Conservation (phyloP, 2,113 vertebrate genomes). For the Mesocricetus auratus region DNA sequence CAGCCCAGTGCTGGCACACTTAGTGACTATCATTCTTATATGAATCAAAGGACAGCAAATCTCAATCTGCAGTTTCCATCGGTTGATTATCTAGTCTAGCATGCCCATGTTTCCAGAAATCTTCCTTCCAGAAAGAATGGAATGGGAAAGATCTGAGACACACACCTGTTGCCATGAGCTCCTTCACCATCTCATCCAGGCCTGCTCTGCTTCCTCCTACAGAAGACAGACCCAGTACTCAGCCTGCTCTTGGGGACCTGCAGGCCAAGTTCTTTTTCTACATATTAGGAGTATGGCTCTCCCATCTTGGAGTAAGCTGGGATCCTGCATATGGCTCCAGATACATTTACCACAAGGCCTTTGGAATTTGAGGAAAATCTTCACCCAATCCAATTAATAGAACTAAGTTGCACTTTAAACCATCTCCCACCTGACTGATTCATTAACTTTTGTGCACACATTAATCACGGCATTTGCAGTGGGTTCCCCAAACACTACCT, state of each 20-base stretch:
- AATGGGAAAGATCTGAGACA: neutral
- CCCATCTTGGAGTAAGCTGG: slow-evolving; percentile 31
- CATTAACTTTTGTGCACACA: slow-evolving; percentile 40
- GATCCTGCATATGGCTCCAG: slow-evolving; percentile 47
- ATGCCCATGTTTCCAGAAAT: neutral
- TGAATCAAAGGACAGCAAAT: neutral
- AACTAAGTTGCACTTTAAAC: slow-evolving; percentile 24
- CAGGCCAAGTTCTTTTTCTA: slow-evolving; percentile 37
- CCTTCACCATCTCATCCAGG: neutral
- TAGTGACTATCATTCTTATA: neutral
- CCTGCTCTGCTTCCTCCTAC: neutral
- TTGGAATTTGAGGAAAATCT: slow-evolving; percentile 63
- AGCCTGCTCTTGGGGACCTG: slow-evolving; percentile 21
- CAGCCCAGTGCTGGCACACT: neutral
- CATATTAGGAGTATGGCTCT: slow-evolving; percentile 32
- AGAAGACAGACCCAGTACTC: neutral
- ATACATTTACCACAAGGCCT: slow-evolving; percentile 72
- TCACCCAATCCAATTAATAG: slow-evolving; percentile 77
- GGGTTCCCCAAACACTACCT: slow-evolving; percentile 49
- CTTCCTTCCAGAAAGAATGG: neutral
- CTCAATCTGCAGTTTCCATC: neutral
- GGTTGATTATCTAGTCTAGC: neutral
- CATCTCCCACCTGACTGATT: slow-evolving; percentile 38
- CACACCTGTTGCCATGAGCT: neutral
- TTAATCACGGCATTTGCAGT: slow-evolving; percentile 65